Percentiles rank a stretch among this genome's conserved stretches.
Evolutionary conservation across 2,113 vertebrate species (phyloP).

Genomic region (Pelobates fuscus): DNA sequence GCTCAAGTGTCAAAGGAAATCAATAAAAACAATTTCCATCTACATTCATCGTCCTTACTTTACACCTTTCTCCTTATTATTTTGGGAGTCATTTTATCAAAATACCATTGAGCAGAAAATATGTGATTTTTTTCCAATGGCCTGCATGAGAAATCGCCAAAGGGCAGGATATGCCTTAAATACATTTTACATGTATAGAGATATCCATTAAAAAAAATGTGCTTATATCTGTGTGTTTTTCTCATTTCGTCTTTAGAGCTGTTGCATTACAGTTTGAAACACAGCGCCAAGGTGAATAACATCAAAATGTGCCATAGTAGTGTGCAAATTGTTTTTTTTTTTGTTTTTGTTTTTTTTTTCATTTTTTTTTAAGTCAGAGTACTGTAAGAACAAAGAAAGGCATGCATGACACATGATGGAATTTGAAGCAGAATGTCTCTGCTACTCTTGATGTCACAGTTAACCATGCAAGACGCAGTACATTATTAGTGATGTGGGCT

Average conservation of each 20-base stretch:
- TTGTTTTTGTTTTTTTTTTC: background rate
- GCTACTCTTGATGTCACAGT: background rate
- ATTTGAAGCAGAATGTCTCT: background rate
- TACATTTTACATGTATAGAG: constrained; percentile 10
- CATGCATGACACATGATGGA: background rate
- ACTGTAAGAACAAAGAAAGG: background rate
- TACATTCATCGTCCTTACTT: constrained; percentile 64
- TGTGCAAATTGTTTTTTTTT: background rate
- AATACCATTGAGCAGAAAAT: constrained; percentile 64
- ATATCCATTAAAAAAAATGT: background rate
- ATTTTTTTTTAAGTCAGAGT: background rate
- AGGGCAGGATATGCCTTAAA: constrained; percentile 23
- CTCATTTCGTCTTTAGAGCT: background rate
- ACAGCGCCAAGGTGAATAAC: constrained; percentile 2
- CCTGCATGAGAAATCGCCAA: constrained; percentile 43
- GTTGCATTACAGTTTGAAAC: background rate
- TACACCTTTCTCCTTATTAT: constrained; percentile 65
- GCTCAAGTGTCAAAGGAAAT: constrained; percentile 72
- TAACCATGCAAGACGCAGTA: background rate
- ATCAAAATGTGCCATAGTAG: background rate
- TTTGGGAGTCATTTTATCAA: constrained; percentile 67
- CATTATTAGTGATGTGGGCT: background rate
- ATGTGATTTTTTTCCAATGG: constrained; percentile 60
- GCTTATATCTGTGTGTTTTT: background rate
- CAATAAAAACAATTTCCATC: constrained; percentile 80